Conservation (phyloP, 2,113 vertebrate genomes). For the Casuarius casuarius region DNA sequence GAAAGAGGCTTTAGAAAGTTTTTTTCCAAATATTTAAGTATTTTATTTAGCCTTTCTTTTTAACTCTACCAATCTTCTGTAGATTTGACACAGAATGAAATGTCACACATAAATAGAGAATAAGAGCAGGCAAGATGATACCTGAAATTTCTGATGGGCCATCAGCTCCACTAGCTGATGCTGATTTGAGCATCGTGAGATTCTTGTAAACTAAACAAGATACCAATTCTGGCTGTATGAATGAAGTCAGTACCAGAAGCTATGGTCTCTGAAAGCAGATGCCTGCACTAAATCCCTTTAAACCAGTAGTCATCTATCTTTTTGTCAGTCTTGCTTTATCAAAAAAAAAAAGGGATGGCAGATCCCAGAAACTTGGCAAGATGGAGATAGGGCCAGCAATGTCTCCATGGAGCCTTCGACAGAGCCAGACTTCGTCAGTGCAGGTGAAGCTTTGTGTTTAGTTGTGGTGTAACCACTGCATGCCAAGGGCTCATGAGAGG, state of each 20-base stretch:
- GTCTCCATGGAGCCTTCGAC: not conserved
- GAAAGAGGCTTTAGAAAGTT: not conserved
- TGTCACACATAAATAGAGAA: not conserved
- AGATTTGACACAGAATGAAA: not conserved
- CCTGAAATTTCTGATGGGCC: not conserved
- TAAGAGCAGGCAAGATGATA: not conserved
- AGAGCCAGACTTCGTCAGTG: not conserved
- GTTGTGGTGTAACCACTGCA: rapidly evolving
- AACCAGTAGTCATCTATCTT: not conserved
- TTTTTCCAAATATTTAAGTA: not conserved
- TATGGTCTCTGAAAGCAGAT: not conserved
- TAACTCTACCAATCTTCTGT: not conserved
- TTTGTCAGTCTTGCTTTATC: not conserved
- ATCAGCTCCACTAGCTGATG: not conserved
- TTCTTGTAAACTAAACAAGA: not conserved
- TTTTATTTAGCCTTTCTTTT: not conserved
- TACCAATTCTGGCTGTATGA: not conserved
- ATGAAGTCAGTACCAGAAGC: not conserved
- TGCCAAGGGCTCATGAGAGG: rapidly evolving
- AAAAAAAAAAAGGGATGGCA: not conserved
- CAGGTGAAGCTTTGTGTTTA: not conserved
- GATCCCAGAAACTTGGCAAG: not conserved
- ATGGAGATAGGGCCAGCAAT: not conserved
- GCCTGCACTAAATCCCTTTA: not conserved
- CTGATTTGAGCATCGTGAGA: not conserved